Evolutionary conservation across 2,797 vertebrate species (phyloP).

Genomic region (Chloroceryle amazona): DNA sequence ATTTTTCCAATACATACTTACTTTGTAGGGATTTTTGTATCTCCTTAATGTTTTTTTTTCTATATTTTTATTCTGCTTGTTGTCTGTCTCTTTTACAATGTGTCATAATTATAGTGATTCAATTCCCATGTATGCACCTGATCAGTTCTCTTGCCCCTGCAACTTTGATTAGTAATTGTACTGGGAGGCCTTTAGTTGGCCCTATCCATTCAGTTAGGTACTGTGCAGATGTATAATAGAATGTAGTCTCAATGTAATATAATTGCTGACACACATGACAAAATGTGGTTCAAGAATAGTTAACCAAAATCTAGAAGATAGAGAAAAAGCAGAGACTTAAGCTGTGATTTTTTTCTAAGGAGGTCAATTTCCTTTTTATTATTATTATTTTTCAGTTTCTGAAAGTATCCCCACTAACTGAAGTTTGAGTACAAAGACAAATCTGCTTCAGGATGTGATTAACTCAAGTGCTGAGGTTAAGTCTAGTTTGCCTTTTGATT

Average conservation of each 20-base stretch:
- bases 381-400: neutral
- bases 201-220: neutral
- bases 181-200: neutral
- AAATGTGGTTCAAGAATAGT: neutral
- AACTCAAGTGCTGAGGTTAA: neutral
- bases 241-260: neutral
- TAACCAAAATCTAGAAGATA: neutral
- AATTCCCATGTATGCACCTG: neutral
- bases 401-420: neutral
- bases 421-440: neutral
- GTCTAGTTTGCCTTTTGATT: neutral
- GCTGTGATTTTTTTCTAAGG: neutral
- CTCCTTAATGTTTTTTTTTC: neutral
- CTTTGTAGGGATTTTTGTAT: neutral
- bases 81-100: neutral
- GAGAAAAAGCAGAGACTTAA: neutral
- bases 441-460: neutral
- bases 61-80: neutral
- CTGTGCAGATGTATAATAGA: neutral
- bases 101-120: neutral
- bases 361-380: neutral
- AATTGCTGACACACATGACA: neutral
- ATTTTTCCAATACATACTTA: neutral
- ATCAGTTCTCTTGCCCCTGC: neutral
- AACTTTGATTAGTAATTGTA: neutral